Evolutionary conservation across 2,888 invertebrate genomes (phyloP).

Genomic region (Trichopria drosophilae): DNA sequence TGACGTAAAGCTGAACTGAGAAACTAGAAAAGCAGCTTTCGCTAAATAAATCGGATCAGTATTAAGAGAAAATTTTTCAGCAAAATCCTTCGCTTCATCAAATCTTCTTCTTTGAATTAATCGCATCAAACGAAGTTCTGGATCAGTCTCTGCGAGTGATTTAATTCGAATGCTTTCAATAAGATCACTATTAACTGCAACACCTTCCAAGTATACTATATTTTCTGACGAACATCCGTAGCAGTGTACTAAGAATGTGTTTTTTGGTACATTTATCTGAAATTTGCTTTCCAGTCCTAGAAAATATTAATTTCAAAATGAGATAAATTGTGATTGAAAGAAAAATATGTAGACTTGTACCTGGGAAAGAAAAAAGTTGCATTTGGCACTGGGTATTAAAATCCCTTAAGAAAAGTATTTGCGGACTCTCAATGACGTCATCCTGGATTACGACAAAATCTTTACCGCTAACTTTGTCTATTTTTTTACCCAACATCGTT

Average conservation of each 20-base stretch:
- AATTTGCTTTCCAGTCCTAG: constrained; percentile 49
- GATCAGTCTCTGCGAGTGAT: constrained; percentile 57
- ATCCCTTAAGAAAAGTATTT: constrained; percentile 43
- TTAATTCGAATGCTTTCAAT: constrained; percentile 52
- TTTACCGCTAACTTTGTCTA: constrained; percentile 38
- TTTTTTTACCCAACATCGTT: constrained; percentile 44
- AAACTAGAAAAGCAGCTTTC: constrained; percentile 55
- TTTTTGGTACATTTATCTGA: constrained; percentile 45
- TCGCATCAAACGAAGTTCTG: constrained; percentile 58
- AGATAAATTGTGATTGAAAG: constrained; percentile 5
- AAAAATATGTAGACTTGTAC: constrained; percentile 34
- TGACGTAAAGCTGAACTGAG: constrained; percentile 48
- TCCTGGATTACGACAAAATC: constrained; percentile 47
- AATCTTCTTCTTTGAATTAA: constrained; percentile 58
- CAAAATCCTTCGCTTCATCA: constrained; percentile 60
- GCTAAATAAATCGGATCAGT: constrained; percentile 56
- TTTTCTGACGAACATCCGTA: constrained; percentile 44
- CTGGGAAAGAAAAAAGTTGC: constrained; percentile 44
- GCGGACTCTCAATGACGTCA: constrained; percentile 34
- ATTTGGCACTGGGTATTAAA: constrained; percentile 19
- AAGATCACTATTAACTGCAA: constrained; percentile 29
- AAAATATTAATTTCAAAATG: no score
- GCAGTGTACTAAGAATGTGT: constrained; percentile 47
- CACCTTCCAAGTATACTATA: constrained; percentile 52
- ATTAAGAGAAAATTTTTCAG: constrained; percentile 56